Base-by-base conservation (phyloP, 1,140 invertebrate genomes). In the Bombyx mori region DNA sequence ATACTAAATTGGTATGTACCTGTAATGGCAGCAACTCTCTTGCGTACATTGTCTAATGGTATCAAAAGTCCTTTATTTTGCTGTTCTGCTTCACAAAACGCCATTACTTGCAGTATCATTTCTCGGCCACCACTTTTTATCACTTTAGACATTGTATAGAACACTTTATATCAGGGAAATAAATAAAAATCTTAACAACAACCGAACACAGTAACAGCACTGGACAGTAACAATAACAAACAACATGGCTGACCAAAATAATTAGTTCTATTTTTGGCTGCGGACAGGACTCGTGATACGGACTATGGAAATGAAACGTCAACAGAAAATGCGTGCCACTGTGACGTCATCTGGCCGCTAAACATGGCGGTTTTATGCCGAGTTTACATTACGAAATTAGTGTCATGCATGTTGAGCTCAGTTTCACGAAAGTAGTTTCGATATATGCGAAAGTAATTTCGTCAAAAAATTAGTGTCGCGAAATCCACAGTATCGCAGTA, bases 41-140 rank as follows among this genome's bases (percentile, higher is more conserved):
- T 47, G 43, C 45, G 44, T 26, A 56, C 45, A 47, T 56, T 56
- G 18, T 56, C 26, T 56, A 56, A 56, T 47, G 54, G 54, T 35
- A 47, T 56, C 6, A 47, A 42, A 48, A 56, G 44, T 9, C 42
- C 22, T 7, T 56, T 4, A 56, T 56, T 56, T n/a, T 35, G n/a
- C 44, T 18, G 12, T 18, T 18, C 12, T 18, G 8, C 44, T 56
- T 56, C 54, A 7, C 54, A 56, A 47, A 56, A 56, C 12, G 46
- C 12, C 44, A 26, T 56, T 10, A 47, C 54, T 26, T 47, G 46
- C 5, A 56, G 44, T n/a, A 48, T 56, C 26, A 56, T 47, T 56
- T 47, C 54, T 47, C 54, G 44, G 9, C n/a, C 18, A 45, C n/a
- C 54, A 56, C n/a, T 49, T 49, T n/a, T 49, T 12, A 49, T 22